Conservation (phyloP, 2,797 vertebrate genomes). For the Pygocentrus nattereri region DNA sequence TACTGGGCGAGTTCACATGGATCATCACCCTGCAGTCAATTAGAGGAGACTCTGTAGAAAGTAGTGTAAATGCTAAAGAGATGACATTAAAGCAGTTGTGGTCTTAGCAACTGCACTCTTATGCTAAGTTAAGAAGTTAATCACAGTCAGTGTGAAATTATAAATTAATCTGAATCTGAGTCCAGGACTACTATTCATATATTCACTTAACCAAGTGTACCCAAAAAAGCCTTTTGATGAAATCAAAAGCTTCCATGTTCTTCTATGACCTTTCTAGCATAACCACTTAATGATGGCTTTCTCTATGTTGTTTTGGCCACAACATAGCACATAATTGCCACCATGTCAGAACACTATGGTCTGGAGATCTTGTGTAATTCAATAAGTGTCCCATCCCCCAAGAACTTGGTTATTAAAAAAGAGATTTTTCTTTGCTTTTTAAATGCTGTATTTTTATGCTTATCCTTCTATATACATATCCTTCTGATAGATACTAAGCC, state of each 20-base stretch:
- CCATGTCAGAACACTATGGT: conserved; percentile 1
- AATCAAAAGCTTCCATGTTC: not conserved
- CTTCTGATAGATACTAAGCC: too few relatives aligned
- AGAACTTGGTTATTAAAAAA: not conserved
- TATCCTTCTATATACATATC: too few relatives aligned
- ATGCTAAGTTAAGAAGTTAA: too few relatives aligned
- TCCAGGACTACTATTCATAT: not conserved
- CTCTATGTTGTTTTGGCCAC: conserved; percentile 19
- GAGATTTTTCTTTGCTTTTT: not conserved
- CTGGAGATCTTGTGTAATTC: not conserved
- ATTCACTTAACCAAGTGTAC: too few relatives aligned
- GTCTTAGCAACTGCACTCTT: too few relatives aligned
- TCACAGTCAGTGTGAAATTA: not conserved
- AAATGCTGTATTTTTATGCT: not conserved
- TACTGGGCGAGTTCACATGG: too few relatives aligned
- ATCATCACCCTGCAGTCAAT: too few relatives aligned
- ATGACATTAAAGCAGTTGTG: too few relatives aligned
- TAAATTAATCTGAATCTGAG: not conserved
- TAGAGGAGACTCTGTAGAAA: too few relatives aligned
- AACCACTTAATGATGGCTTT: conserved; percentile 17
- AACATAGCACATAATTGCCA: conserved; percentile 10
- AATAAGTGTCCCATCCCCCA: not conserved
- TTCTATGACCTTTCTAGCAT: conserved; percentile 7
- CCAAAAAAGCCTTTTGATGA: not conserved
- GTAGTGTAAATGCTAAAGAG: too few relatives aligned